Percentiles rank a stretch among this genome's conserved stretches.
Evolutionary conservation across 2,888 invertebrate species (phyloP).

Genomic region (Hydriomena furcata): DNA sequence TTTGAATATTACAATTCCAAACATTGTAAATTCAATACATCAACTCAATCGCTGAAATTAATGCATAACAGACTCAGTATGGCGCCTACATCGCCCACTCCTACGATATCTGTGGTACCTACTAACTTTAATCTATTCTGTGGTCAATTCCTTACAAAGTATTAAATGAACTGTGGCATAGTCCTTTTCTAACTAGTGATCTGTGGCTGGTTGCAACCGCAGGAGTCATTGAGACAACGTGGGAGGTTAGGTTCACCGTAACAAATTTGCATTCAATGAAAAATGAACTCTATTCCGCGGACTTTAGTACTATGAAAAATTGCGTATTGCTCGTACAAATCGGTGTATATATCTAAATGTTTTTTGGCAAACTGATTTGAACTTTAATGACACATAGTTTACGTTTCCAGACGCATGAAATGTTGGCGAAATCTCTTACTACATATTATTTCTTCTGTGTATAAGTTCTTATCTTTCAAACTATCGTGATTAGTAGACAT

Average conservation of each 20-base stretch:
- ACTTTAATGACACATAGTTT: too few relatives aligned
- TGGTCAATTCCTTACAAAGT: conserved; percentile 7
- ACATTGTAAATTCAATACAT: conserved; percentile 21
- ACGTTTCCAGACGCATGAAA: too few relatives aligned
- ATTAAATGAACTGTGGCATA: not conserved
- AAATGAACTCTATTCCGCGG: not conserved
- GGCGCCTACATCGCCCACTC: conserved; percentile 41
- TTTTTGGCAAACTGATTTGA: too few relatives aligned
- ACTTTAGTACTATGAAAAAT: too few relatives aligned
- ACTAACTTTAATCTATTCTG: conserved; percentile 8
- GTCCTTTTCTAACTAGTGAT: not conserved
- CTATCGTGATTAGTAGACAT: too few relatives aligned
- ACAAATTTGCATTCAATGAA: conserved; percentile 1
- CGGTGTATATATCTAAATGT: too few relatives aligned
- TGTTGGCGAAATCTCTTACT: too few relatives aligned
- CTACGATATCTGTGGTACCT: not conserved
- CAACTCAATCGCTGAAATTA: conserved; percentile 37
- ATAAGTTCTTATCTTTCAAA: too few relatives aligned
- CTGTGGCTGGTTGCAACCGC: conserved; percentile 13
- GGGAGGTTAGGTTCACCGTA: conserved; percentile 19
- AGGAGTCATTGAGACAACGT: conserved; percentile 38
- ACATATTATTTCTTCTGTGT: too few relatives aligned
- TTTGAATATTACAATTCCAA: conserved; percentile 19
- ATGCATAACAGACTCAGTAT: conserved; percentile 34
- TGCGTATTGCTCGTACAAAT: too few relatives aligned